phyloP scores from a whole-genome alignment of 1,140 invertebrate genomes.

The Mycetomoellerius zeteki region DNA sequence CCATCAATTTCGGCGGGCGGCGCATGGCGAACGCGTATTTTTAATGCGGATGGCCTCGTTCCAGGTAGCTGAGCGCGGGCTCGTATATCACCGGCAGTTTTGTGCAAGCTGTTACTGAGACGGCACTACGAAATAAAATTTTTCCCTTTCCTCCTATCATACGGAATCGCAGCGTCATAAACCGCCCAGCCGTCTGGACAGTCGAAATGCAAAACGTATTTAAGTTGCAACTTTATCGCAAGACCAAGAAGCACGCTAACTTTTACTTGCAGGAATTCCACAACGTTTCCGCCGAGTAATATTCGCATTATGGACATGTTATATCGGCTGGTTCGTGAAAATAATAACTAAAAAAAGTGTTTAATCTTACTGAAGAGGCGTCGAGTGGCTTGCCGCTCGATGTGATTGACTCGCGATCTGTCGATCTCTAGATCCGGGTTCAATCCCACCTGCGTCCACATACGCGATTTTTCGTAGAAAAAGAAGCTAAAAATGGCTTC shows the following conservation, averaged over 20 bases:
- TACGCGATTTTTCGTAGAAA: too few relatives aligned
- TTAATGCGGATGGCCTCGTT: conserved; percentile 81
- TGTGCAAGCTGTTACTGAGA: conserved; percentile 82
- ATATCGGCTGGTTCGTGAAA: not conserved
- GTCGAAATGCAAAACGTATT: conserved; percentile 69
- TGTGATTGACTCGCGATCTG: too few relatives aligned
- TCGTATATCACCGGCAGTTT: conserved; percentile 83
- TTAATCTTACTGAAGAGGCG: not conserved
- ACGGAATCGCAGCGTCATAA: conserved; percentile 71
- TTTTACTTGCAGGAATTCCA: conserved; percentile 9
- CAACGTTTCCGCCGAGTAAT: not conserved
- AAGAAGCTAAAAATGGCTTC: too few relatives aligned
- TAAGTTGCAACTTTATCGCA: conserved; percentile 70
- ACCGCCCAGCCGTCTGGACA: not conserved
- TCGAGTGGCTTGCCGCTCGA: too few relatives aligned
- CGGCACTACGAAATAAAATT: conserved; percentile 80
- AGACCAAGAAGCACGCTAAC: conserved; percentile 53
- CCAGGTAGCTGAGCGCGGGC: conserved; percentile 75
- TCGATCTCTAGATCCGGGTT: too few relatives aligned
- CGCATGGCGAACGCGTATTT: conserved; percentile 75
- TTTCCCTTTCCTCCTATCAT: conserved; percentile 59
- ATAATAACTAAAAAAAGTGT: not conserved
- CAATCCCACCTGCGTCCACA: too few relatives aligned
- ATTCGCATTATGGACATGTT: not conserved
- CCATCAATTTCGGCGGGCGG: conserved; percentile 80